Percentiles rank a stretch among this genome's conserved stretches.
These are phyloP conservation scores for Candoia aspera DNA, from an alignment of 2,113 vertebrate species.

Conservation along the genomic window DNA sequence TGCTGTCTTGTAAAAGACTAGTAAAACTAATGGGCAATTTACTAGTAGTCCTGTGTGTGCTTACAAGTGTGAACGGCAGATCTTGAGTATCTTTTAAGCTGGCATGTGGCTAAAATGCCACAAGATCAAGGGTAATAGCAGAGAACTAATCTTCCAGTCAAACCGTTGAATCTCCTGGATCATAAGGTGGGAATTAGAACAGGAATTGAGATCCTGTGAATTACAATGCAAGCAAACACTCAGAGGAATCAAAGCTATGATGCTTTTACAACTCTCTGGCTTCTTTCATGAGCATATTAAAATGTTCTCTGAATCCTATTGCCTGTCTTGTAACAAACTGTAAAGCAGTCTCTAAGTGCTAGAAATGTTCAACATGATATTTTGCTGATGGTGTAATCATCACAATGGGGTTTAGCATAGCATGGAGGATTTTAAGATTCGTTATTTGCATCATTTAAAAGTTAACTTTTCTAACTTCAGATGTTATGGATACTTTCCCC, in stretches of 20 bases:
- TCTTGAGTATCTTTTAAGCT: background rate
- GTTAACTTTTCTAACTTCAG: slow-evolving; percentile 10
- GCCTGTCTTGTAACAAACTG: slow-evolving; percentile 19
- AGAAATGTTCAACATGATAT: slow-evolving; percentile 10
- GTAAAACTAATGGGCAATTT: background rate
- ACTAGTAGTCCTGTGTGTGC: background rate
- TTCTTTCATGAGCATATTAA: slow-evolving; percentile 29
- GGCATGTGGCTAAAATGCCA: background rate
- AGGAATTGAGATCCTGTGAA: background rate
- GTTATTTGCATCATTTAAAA: slow-evolving; percentile 19
- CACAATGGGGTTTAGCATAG: background rate
- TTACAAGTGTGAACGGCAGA: background rate
- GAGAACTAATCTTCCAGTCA: background rate
- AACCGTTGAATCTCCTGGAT: background rate
- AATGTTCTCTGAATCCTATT: slow-evolving; percentile 17
- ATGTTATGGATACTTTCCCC: slow-evolving; percentile 1
- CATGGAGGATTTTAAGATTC: background rate
- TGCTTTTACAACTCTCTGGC: background rate
- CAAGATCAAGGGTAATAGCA: background rate
- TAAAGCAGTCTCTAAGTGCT: slow-evolving; percentile 22
- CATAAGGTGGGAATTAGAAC: slow-evolving; percentile 8
- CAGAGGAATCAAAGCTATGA: slow-evolving; percentile 3
- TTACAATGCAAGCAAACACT: slow-evolving; percentile 22
- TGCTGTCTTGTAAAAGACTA: background rate
- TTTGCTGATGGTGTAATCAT: background rate